A percentile compares a stretch with the other conserved stretches of the same genome.
phyloP scores from a whole-genome alignment of 1,140 invertebrate species.

The Drosophila saltans region DNA sequence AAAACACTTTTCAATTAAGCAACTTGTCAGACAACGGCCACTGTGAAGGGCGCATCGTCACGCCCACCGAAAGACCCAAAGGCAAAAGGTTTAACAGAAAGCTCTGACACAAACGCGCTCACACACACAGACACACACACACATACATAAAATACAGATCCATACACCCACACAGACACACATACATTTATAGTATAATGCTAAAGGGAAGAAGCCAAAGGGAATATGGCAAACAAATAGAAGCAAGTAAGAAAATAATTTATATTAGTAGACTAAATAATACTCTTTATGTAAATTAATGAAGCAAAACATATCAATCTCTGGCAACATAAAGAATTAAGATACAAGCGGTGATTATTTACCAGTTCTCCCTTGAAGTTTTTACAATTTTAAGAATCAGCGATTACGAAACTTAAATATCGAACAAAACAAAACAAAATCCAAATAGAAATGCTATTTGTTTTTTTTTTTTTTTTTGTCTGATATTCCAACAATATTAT shows the following conservation, averaged over 20 bases:
- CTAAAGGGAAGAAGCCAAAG: constrained; percentile 28
- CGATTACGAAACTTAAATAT: no score
- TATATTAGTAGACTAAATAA: background rate
- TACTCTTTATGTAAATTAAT: constrained; percentile 17
- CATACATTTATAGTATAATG: background rate
- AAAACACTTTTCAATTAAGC: constrained; percentile 81
- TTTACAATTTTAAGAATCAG: no score
- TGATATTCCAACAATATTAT: no score
- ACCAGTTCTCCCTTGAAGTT: no score
- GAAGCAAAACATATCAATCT: no score
- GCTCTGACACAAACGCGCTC: constrained; percentile 26
- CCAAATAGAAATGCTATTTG: no score
- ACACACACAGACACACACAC: constrained; percentile 31
- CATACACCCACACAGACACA: constrained; percentile 17
- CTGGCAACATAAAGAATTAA: no score
- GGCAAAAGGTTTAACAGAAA: constrained; percentile 63
- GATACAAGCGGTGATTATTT: no score
- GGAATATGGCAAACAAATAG: constrained; percentile 46
- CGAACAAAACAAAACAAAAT: no score
- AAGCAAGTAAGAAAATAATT: background rate
- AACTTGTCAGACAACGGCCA: constrained; percentile 67
- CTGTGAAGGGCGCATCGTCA: constrained; percentile 39
- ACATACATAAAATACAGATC: background rate
- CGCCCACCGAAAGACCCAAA: constrained; percentile 46
- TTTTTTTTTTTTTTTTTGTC: no score